These are phyloP conservation scores for Turritopsis dohrnii DNA, from an alignment of 30 jellyfish, hydroid and myxozoan genomes.

Conservation along the genomic window DNA sequence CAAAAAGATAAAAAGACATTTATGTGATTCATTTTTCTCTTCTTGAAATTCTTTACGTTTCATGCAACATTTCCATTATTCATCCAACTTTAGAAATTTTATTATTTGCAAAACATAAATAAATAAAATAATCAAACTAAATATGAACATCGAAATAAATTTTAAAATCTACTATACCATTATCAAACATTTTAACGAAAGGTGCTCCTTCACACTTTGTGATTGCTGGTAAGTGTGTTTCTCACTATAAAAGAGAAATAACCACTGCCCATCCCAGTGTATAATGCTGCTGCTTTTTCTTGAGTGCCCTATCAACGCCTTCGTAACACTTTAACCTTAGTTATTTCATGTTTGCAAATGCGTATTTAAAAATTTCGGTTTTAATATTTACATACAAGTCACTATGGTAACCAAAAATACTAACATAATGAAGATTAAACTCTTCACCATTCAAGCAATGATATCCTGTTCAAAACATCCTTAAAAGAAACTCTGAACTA, in stretches of 20 bases:
- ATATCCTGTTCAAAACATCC: not conserved
- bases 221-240: not conserved
- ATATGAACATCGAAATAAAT: too few species aligned
- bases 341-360: not conserved
- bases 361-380: not conserved
- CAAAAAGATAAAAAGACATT: too few species aligned
- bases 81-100: too few species aligned
- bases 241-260: not conserved
- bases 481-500: too few species aligned
- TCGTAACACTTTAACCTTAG: not conserved
- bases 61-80: too few species aligned
- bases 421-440: not conserved
- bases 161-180: not conserved
- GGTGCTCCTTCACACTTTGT: not conserved
- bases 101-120: too few species aligned
- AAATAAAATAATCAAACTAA: too few species aligned
- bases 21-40: too few species aligned
- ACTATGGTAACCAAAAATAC: not conserved
- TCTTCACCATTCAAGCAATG: not conserved
- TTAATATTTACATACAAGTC: not conserved
- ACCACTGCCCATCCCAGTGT: not conserved
- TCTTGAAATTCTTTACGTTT: too few species aligned
- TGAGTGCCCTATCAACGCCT: not conserved
- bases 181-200: not conserved
- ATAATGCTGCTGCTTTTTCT: too few species aligned